Base-by-base conservation (phyloP, 1,140 invertebrate species). In the Geopemphigus sp. region DNA sequence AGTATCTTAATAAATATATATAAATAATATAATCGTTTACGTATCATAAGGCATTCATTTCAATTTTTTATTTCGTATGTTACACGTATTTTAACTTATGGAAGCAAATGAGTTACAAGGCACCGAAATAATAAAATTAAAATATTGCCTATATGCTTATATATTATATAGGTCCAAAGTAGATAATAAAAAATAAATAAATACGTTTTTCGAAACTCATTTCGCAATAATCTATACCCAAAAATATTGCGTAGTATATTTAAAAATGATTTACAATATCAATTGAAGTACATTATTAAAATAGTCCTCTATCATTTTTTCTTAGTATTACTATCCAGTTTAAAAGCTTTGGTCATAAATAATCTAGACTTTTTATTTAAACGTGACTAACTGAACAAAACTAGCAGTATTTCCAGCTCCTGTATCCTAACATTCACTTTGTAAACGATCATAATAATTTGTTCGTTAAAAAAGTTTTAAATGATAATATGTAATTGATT, bases 231-330 rank as follows among this genome's bases (percentile, higher is more conserved):
- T 4, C 50, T 53, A 24, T 19, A 50, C 39, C n/a, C 15, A 50
- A 68, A 17, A 66, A 66, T 66, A 68, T 68, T 50, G 22, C 66
- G 12, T 66, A 70, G 15, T 15, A 26, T 70, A 70, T 70, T 15
- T 15, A 17, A 70, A 70, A 70, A 50, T 70, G 22, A 70, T 70
- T 70, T 70, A 70, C 47, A 22, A 70, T 70, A 19, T 26, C 63
- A 66, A 10, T 45, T 66, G 45, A 19, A 22, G 32, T 29, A 19
- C 63, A 26, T 70, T 70, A 70, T 70, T 70, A 70, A 50, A 50
- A 70, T 50, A 50, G 24, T 50, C 47, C 5, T 50, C 64, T 50
- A 50, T 68, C 19, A 15, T 68, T 68, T 68, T 66, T 68, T 47
- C 22, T 50, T 1, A 4, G 47, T 24, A 45, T 68, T 47, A 68